phyloP scores from a whole-genome alignment of 1,140 invertebrate species.

The Antheraea pernyi region DNA sequence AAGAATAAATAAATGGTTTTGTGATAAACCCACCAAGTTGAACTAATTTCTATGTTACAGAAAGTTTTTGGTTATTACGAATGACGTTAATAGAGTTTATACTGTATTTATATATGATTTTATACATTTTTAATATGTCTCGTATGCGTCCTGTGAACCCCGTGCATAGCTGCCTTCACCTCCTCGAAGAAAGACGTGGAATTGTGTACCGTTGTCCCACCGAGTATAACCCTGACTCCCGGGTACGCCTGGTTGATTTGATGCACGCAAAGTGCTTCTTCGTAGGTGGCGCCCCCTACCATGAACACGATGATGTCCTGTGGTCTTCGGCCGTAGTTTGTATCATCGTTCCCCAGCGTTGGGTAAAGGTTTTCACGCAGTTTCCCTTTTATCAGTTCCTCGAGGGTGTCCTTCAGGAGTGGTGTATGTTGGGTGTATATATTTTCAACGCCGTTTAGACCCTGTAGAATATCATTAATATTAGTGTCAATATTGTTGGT shows the following conservation, averaged over 20 bases:
- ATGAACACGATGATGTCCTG: constrained; percentile 97
- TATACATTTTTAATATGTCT: constrained; percentile 62
- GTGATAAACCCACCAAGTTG: no score
- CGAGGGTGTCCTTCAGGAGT: constrained; percentile 90
- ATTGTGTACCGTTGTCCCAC: constrained; percentile 96
- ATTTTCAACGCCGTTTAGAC: constrained; percentile 96
- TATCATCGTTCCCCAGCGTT: constrained; percentile 84
- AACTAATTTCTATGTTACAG: no score
- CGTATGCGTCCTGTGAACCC: constrained; percentile 78
- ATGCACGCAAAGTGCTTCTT: constrained; percentile 94
- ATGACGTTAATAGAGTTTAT: no score
- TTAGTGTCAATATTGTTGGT: neutral
- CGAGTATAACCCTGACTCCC: constrained; percentile 90
- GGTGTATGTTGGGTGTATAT: constrained; percentile 98
- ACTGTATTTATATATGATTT: neutral
- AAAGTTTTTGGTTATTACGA: no score
- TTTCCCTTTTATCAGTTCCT: constrained; percentile 93
- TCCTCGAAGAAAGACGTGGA: constrained; percentile 89
- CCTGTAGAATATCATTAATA: constrained; percentile 67
- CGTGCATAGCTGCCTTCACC: constrained; percentile 79
- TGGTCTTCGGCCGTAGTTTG: constrained; percentile 79
- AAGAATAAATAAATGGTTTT: no score
- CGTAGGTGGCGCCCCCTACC: constrained; percentile 97
- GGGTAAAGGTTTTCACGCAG: constrained; percentile 91
- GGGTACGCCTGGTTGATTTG: constrained; percentile 89